Percentiles rank a stretch among this genome's conserved stretches.
These are phyloP conservation scores for Pteronura brasiliensis DNA, from an alignment of 2,113 vertebrate species.

Conservation along the genomic window DNA sequence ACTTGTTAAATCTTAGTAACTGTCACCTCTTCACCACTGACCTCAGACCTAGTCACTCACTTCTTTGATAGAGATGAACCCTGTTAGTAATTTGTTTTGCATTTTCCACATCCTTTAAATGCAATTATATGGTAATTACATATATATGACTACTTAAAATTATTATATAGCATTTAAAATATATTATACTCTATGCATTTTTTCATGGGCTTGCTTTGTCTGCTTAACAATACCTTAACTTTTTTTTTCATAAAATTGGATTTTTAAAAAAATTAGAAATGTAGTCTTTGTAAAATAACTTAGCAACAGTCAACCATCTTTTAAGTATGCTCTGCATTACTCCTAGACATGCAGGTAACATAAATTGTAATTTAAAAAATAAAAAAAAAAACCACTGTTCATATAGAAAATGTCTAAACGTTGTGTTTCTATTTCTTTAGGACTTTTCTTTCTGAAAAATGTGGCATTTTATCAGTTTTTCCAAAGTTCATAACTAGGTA, in stretches of 20 bases:
- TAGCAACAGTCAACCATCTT: background rate
- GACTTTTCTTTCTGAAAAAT: background rate
- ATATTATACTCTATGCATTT: background rate
- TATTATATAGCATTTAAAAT: background rate
- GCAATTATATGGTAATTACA: background rate
- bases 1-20: background rate
- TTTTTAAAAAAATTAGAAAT: background rate
- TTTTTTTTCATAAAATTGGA: background rate
- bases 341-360: background rate
- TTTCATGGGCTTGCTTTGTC: background rate
- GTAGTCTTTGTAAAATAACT: background rate
- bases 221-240: background rate
- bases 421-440: background rate
- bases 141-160: background rate
- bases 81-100: background rate
- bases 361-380: background rate
- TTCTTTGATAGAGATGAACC: background rate
- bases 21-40: background rate
- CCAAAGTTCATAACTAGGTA: background rate
- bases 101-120: background rate
- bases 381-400: background rate
- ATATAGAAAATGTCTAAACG: background rate
- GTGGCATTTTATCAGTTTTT: background rate
- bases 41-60: too few relatives aligned
- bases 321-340: background rate